phyloP scores from a whole-genome alignment of 2,113 vertebrate genomes.

The Gambusia holbrooki region DNA sequence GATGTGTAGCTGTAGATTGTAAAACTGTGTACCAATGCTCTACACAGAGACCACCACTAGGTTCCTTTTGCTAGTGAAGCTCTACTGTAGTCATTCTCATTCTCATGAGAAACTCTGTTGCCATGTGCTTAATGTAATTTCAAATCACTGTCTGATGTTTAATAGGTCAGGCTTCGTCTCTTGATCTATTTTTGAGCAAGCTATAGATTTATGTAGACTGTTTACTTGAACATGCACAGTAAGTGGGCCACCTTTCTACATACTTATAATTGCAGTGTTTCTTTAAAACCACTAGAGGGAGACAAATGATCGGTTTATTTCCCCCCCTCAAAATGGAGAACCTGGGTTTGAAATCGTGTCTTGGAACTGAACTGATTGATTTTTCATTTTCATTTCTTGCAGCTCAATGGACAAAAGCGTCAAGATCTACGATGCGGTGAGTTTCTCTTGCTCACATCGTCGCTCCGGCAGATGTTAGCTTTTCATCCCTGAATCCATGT shows the following conservation, averaged over 20 bases:
- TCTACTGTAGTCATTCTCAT: neutral
- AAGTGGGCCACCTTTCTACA: slow-evolving; percentile 18
- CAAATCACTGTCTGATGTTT: slow-evolving; percentile 9
- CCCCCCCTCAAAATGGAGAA: neutral
- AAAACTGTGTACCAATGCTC: no score
- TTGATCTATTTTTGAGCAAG: slow-evolving; percentile 38
- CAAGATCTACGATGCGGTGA: slow-evolving; percentile 88
- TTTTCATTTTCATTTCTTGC: slow-evolving; percentile 37
- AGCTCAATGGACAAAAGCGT: slow-evolving; percentile 97
- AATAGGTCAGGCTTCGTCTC: slow-evolving; percentile 12
- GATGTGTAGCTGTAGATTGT: no score
- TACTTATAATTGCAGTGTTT: slow-evolving; percentile 3
- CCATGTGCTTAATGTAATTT: slow-evolving; percentile 13
- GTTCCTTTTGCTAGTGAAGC: neutral
- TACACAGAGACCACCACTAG: no score
- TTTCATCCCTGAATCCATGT: neutral
- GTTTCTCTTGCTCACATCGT: slow-evolving; percentile 63
- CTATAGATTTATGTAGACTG: slow-evolving; percentile 33
- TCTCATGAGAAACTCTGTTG: slow-evolving; percentile 1
- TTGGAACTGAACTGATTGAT: neutral
- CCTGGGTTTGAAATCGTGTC: neutral
- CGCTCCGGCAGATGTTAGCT: neutral
- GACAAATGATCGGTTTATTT: slow-evolving; percentile 32
- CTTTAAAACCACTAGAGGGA: slow-evolving; percentile 46
- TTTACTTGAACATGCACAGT: neutral